A percentile compares a stretch with the other conserved stretches of the same genome.
Evolutionary conservation across 2,797 vertebrate species (phyloP).

Genomic region (Poeciliopsis infans): DNA sequence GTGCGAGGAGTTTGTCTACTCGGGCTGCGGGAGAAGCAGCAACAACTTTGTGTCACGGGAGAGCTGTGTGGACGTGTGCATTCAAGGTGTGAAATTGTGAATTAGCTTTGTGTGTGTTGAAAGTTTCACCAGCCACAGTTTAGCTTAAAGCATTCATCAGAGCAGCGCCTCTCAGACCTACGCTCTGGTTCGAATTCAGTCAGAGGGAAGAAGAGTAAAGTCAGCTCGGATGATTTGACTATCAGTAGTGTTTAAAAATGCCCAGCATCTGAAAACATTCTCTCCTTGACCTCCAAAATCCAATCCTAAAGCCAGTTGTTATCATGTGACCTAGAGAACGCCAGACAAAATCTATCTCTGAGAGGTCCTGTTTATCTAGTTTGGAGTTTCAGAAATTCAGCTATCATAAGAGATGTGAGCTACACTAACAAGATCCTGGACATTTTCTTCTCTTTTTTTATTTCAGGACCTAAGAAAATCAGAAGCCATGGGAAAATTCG

Average conservation of each 20-base stretch:
- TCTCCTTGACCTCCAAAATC: slow-evolving; percentile 11
- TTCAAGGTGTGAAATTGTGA: slow-evolving; percentile 77
- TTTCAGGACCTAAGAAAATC: slow-evolving; percentile 60
- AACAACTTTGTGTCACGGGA: slow-evolving; percentile 88
- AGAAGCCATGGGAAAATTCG: slow-evolving; percentile 9
- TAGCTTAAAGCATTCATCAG: not conserved
- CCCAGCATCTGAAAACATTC: slow-evolving; percentile 9
- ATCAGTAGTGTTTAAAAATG: slow-evolving; percentile 7
- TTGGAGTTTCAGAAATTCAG: not conserved
- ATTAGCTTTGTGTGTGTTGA: not conserved
- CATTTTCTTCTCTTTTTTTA: not conserved
- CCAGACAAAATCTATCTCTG: slow-evolving; percentile 11
- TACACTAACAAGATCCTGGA: slow-evolving; percentile 35
- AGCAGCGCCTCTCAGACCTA: not conserved
- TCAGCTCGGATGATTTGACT: slow-evolving; percentile 22
- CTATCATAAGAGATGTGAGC: not conserved
- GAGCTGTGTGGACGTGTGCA: slow-evolving; percentile 84
- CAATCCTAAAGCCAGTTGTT: slow-evolving; percentile 1
- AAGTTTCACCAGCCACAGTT: not conserved
- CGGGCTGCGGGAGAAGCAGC: slow-evolving; percentile 90
- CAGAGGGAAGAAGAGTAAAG: slow-evolving; percentile 2
- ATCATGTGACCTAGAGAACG: slow-evolving; percentile 12
- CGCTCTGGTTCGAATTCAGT: slow-evolving; percentile 5
- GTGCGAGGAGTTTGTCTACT: slow-evolving; percentile 88
- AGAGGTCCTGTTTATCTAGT: slow-evolving; percentile 9